Conservation (phyloP, 2,888 invertebrate genomes). For the Aporophyla nigra region DNA sequence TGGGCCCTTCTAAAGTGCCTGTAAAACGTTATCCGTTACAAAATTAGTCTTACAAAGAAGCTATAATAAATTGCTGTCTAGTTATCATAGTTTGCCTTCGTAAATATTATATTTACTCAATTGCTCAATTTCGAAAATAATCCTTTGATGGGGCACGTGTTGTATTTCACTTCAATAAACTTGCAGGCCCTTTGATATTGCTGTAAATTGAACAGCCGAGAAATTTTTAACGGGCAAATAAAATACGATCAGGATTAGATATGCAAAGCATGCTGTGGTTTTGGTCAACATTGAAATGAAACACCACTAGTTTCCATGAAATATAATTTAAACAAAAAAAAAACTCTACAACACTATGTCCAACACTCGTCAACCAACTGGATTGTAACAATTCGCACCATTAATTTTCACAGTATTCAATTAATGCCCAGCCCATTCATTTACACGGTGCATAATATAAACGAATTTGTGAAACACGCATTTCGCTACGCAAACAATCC, state of each 20-base stretch:
- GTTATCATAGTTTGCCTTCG: neutral
- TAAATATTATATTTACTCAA: neutral
- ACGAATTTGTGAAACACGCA: slow-evolving; percentile 26
- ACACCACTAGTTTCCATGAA: too few relatives aligned
- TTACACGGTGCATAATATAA: slow-evolving; percentile 37
- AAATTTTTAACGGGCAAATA: slow-evolving; percentile 41
- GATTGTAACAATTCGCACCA: slow-evolving; percentile 48
- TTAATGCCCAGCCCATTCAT: slow-evolving; percentile 38
- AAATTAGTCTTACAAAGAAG: neutral
- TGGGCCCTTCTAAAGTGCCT: neutral
- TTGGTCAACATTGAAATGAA: neutral
- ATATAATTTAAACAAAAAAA: too few relatives aligned
- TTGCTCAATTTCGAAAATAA: neutral
- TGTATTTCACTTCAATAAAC: neutral
- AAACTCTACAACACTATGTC: neutral
- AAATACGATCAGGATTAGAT: neutral
- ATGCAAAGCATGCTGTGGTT: slow-evolving; percentile 2
- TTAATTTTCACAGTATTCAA: slow-evolving; percentile 47
- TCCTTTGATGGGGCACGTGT: neutral
- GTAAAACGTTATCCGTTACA: neutral
- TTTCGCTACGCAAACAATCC: slow-evolving; percentile 69
- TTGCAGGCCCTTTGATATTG: neutral
- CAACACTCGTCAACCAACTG: slow-evolving; percentile 12
- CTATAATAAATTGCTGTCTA: neutral
- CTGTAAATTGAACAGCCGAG: neutral